phyloP scores from a whole-genome alignment of 2,797 vertebrate species.

The Spheniscus humboldti region DNA sequence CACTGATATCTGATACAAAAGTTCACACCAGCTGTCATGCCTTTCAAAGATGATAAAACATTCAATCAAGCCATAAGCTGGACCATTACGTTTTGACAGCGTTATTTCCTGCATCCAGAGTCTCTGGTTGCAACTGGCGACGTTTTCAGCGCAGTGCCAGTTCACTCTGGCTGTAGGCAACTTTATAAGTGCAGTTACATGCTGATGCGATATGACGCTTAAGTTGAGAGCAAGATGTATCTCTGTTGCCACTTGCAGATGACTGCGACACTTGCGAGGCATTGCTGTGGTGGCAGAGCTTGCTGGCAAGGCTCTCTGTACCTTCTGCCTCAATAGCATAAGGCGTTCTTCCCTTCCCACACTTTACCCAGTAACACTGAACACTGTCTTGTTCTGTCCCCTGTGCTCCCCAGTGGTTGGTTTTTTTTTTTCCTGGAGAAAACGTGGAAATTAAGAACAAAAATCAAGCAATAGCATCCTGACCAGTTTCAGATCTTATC shows the following conservation, averaged over 20 bases:
- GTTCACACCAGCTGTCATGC: constrained; percentile 10
- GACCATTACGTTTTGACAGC: neutral
- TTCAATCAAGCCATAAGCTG: neutral
- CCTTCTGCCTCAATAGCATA: neutral
- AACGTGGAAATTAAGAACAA: neutral
- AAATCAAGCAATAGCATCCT: neutral
- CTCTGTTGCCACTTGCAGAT: neutral
- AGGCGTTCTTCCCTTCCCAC: neutral
- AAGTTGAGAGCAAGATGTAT: neutral
- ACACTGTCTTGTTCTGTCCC: neutral
- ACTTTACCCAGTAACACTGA: neutral
- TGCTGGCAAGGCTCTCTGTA: neutral
- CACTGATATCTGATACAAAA: constrained; percentile 26
- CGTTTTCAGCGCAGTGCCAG: neutral
- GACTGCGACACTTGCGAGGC: neutral
- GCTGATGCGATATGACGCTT: neutral
- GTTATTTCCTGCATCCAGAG: neutral
- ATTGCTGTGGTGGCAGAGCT: neutral
- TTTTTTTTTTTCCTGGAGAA: neutral
- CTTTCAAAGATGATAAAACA: constrained; percentile 24
- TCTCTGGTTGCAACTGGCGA: neutral
- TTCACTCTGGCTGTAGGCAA: neutral
- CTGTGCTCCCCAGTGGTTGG: neutral
- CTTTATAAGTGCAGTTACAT: neutral
- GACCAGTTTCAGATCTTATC: neutral